Percentiles rank a stretch among this genome's conserved stretches.
phyloP scores from a whole-genome alignment of 2,888 invertebrate species.

The Rotaria sp. region DNA sequence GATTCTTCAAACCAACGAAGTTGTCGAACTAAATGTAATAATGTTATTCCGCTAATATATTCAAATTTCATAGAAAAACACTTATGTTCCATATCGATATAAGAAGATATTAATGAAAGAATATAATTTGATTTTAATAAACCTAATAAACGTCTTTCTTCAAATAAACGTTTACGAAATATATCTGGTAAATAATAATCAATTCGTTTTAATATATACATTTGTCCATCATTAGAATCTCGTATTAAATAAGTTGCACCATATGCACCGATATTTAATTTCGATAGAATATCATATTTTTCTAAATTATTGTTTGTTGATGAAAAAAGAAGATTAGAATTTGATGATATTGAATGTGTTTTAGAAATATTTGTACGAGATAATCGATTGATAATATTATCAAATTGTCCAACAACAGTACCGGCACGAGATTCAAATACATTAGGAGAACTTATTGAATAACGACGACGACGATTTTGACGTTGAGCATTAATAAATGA shows the following conservation, averaged over 20 bases:
- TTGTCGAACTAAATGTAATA: background rate
- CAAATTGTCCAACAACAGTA: background rate
- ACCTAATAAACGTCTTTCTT: background rate
- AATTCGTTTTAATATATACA: background rate
- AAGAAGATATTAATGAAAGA: background rate
- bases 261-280: background rate
- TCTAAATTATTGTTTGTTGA: background rate
- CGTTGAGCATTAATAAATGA: background rate
- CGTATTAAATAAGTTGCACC: background rate
- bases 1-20: conserved; percentile 19
- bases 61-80: background rate
- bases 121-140: background rate
- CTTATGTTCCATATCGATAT: background rate
- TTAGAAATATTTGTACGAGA: background rate
- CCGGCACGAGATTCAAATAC: background rate
- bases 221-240: background rate
- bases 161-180: background rate
- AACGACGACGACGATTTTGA: background rate
- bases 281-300: background rate
- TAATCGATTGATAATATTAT: background rate
- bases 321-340: background rate
- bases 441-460: background rate
- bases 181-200: background rate
- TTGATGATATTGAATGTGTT: background rate
- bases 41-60: background rate